Base-by-base conservation (phyloP, 2,797 vertebrate species). In the Enteromius trimaculatus region DNA sequence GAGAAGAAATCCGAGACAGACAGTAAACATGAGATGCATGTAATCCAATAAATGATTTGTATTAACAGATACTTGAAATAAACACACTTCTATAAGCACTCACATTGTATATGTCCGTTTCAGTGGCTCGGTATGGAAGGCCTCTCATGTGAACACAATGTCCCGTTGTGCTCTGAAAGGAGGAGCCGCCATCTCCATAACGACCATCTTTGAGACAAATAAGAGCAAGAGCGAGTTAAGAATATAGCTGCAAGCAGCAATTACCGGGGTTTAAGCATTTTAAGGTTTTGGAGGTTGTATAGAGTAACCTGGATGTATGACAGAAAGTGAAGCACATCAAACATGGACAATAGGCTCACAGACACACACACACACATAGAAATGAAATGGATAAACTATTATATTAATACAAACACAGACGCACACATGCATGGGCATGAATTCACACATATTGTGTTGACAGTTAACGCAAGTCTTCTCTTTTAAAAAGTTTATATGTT, bases 141-240 rank as follows among this genome's bases (percentile, higher is more conserved):
- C 98, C 98, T 82, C 98, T 96, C 98, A 99, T 99, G 89, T 99
- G 98, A 87, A 99, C 98, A 77, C 98, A 99, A 87, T 99, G 98
- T 79, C 98, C 98, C 0, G 98, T 99, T 65, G 98, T 99, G 89
- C 97, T 99, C 94, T 99, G 98, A 94, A 99, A 99, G 86, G 96
- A 97, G 23, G 97, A 97, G 37, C 95, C 93, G 17, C 96, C 92
- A 82, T 98, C 97, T 2, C 96, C 94, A 0, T 99, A 99, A 88
- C 97, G 95, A 78, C 96, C 94, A 85, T 98, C 98, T 49, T 96
- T 97, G 83, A 96, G 95, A 88, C 94, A 96, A 97, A 85, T 31
- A 89, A 90, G 21, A 78, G 21, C 5, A 66, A 23, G n/a, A 42
- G 71, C 6, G 44, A n/a, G 44, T 21, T 42, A 64, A 64, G 29